These are phyloP conservation scores for Boulengeromyrus knoepffleri DNA, from an alignment of 2,113 vertebrate species.

Conservation along the genomic window DNA sequence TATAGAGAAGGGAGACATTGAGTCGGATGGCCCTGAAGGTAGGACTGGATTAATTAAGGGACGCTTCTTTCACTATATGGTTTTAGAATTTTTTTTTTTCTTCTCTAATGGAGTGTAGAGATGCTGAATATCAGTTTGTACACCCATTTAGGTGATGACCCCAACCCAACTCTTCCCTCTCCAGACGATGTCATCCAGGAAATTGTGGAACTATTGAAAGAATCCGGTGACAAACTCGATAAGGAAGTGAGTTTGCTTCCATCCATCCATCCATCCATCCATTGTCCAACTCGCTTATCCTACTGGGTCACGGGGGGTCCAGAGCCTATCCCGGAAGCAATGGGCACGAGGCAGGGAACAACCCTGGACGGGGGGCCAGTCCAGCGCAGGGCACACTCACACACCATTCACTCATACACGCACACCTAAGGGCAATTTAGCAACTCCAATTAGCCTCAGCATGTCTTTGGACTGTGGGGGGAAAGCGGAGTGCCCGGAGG, in stretches of 20 bases:
- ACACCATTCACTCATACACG: no score
- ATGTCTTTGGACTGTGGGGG: no score
- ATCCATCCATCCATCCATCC: no score
- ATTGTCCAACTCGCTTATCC: no score
- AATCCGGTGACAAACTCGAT: constrained; percentile 59
- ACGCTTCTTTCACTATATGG: not conserved
- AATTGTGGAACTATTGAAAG: constrained; percentile 63
- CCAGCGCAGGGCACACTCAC: no score
- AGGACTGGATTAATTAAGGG: not conserved
- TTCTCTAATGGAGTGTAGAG: not conserved
- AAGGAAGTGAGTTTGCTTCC: constrained; percentile 49
- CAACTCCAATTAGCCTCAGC: no score
- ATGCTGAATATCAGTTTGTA: not conserved
- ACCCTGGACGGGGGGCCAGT: no score
- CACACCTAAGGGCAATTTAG: no score
- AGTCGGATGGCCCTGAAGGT: constrained; percentile 33
- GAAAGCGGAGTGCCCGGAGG: no score
- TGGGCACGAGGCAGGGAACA: no score
- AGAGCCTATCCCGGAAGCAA: no score
- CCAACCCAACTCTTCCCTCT: not conserved
- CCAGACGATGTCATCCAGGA: constrained; percentile 47
- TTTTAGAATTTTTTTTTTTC: not conserved
- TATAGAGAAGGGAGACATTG: not conserved
- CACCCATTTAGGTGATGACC: not conserved
- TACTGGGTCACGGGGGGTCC: no score